Percentiles rank a stretch among this genome's conserved stretches.
These are phyloP conservation scores for Metridium senile DNA, from an alignment of 92 coral and sea anemone genomes.

Conservation along the genomic window DNA sequence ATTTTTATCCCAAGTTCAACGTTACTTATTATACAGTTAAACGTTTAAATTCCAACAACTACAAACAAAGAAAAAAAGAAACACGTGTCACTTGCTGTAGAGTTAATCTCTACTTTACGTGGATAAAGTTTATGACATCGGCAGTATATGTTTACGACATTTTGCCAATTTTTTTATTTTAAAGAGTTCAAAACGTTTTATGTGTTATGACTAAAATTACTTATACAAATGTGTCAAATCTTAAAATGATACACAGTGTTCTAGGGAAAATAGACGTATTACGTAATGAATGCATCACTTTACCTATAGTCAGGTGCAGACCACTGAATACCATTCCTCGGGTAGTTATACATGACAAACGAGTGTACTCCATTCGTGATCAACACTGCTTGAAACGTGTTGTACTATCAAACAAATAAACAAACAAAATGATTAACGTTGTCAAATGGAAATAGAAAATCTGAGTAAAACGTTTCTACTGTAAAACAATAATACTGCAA, in stretches of 20 bases:
- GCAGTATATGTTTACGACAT: too few species aligned
- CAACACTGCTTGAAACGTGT: slow-evolving; percentile 68
- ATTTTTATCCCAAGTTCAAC: too few species aligned
- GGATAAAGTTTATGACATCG: too few species aligned
- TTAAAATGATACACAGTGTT: neutral
- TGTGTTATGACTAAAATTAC: neutral
- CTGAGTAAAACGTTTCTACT: neutral
- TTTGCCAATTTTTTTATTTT: too few species aligned
- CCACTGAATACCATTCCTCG: slow-evolving; percentile 59
- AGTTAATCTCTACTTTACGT: too few species aligned
- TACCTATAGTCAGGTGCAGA: slow-evolving; percentile 37
- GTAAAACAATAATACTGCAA: neutral
- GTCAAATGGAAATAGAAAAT: neutral
- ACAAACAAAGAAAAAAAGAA: too few species aligned
- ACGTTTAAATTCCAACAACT: too few species aligned
- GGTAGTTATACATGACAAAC: slow-evolving; percentile 63
- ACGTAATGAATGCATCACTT: neutral
- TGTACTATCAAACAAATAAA: slow-evolving; percentile 28
- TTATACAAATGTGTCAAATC: neutral
- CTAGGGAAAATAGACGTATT: neutral
- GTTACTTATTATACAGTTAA: too few species aligned
- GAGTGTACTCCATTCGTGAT: slow-evolving; percentile 54
- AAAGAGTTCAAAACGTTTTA: neutral
- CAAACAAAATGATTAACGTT: neutral
- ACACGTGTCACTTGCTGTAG: too few species aligned